Base-by-base conservation (phyloP, 2,797 vertebrate species). In the Labeo calbasu region DNA sequence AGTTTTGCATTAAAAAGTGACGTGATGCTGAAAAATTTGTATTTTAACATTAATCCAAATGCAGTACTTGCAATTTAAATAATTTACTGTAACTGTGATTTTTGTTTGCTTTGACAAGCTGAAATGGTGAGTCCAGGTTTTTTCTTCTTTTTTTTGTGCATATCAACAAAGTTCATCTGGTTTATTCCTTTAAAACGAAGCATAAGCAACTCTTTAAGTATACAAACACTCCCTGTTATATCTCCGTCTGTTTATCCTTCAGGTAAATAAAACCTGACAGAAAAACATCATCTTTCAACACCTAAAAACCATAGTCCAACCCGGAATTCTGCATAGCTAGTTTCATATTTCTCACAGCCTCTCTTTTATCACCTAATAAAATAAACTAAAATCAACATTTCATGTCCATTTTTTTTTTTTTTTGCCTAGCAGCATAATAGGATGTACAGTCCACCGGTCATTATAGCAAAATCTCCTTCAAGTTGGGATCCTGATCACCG, bases 401-500 rank as follows among this genome's bases (percentile, higher is more conserved):
- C 43, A 65, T 21, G 2, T 50, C 15, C 23, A 65, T 25, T 61
- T 61, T 46, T 50, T 78, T 36, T 5, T 36, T 43, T 13, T 43
- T 53, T 14, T 43, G 15, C 14, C 43, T 43, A 69, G 65, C 32
- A 55, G 8, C 15, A 11, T 80, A 55, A 80, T 53, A 80, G 40
- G 21, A 75, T 36, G 50, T 36, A 36, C 32, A 28, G 53, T 71
- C 43, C 46, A 28, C 40, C n/a, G 93, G 94, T 92, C 94, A 92
- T 93, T 94, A 92, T 93, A 23, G 91, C 93, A 93, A 92, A 87
- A 79, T 65, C 70, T 50, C 55, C 81, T 77, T 83, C 11, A 25
- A 17, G 28, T 43, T 6, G 4, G 63, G 61, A 32, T 65, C 63
- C 63, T 17, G 63, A 65, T 65, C 63, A 65, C 63, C 63, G 36